A percentile compares a stretch with the other conserved stretches of the same genome.
These are phyloP conservation scores for Lepidostoma basale DNA, from an alignment of 1,140 invertebrate genomes.

Conservation along the genomic window DNA sequence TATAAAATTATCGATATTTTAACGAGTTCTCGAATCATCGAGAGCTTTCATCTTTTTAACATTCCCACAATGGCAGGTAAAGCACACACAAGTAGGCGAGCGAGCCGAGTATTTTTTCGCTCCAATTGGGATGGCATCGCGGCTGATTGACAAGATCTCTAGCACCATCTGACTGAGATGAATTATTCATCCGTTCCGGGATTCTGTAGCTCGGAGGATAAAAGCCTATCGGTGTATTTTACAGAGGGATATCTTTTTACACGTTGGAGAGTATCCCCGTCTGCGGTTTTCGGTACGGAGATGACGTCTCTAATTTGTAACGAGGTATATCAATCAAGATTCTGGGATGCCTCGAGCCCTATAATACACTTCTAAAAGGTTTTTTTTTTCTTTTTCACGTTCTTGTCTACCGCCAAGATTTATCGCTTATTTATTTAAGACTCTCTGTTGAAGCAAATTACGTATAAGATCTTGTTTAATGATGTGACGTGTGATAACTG, in stretches of 20 bases:
- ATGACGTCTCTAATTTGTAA: neutral
- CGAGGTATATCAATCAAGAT: neutral
- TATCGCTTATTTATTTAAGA: too few relatives aligned
- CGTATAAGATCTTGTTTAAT: too few relatives aligned
- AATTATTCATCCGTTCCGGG: conserved; percentile 2
- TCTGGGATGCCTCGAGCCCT: neutral
- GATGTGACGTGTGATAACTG: too few relatives aligned
- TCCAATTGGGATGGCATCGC: neutral
- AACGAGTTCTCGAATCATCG: too few relatives aligned
- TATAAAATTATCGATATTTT: too few relatives aligned
- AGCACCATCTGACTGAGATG: conserved; percentile 9
- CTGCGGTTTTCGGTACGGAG: neutral
- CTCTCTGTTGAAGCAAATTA: too few relatives aligned
- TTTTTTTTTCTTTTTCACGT: too few relatives aligned
- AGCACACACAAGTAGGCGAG: neutral
- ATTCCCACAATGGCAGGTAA: too few relatives aligned
- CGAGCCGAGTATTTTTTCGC: neutral
- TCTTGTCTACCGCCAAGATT: too few relatives aligned
- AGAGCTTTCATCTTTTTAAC: too few relatives aligned
- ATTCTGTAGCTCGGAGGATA: neutral
- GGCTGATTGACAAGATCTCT: conserved; percentile 12
- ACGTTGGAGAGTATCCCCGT: neutral
- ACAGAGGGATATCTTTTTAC: neutral
- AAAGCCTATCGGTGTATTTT: conserved; percentile 16
- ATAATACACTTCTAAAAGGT: too few relatives aligned